Evolutionary conservation across 64 coral and sea anemone genomes (phyloP).

Genomic region (Montipora cactus): DNA sequence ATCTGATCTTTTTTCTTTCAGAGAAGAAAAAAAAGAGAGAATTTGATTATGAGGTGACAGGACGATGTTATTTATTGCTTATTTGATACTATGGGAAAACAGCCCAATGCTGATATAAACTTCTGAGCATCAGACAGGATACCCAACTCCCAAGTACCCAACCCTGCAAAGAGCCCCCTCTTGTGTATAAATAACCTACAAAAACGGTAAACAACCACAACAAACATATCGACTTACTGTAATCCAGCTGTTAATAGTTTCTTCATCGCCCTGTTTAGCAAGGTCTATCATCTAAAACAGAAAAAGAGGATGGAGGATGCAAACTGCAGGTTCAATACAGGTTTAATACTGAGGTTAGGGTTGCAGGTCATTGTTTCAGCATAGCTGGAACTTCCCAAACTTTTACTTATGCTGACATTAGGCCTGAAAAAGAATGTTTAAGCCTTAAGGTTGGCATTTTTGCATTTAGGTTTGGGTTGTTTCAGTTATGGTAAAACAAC

Average conservation of each 20-base stretch:
- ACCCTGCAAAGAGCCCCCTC: no score
- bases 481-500: no score
- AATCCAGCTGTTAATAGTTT: constrained; percentile 95
- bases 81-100: background rate
- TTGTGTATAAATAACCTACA: no score
- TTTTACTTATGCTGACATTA: no score
- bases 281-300: constrained; percentile 93
- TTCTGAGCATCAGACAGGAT: no score
- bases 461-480: no score
- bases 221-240: constrained; percentile 67
- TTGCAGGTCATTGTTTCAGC: no score
- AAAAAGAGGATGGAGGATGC: background rate
- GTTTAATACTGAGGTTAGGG: background rate
- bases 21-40: background rate
- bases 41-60: background rate
- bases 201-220: background rate
- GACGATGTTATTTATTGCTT: background rate
- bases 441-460: no score
- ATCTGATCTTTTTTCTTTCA: constrained; percentile 93
- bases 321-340: background rate
- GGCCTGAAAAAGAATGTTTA: no score
- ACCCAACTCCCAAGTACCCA: no score
- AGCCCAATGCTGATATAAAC: no score
- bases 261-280: constrained; percentile 97
- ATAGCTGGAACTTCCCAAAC: no score